phyloP scores from a whole-genome alignment of 1,140 invertebrate genomes.

The Dreissena rostriformis region DNA sequence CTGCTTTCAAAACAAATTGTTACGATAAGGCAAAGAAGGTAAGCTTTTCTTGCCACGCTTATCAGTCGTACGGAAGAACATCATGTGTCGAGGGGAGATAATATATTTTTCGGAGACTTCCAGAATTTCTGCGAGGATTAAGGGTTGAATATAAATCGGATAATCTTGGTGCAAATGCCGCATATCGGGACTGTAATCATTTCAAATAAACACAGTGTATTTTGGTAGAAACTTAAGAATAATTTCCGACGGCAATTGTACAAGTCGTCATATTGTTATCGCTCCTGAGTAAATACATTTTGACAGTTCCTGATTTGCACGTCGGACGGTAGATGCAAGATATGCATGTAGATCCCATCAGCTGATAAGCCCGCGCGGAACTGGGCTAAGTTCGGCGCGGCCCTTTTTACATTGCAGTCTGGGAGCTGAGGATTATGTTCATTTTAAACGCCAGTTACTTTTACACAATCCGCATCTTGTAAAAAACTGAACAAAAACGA shows the following conservation, averaged over 20 bases:
- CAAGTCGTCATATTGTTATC: neutral
- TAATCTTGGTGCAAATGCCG: conserved; percentile 22
- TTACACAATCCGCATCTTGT: no score
- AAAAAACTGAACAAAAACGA: no score
- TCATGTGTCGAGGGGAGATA: neutral
- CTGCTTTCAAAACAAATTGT: conserved; percentile 1
- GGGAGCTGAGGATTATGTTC: no score
- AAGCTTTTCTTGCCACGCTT: neutral
- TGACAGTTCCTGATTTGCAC: neutral
- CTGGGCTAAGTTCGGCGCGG: neutral
- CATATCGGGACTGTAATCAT: conserved; percentile 26
- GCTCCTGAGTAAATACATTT: conserved; percentile 1
- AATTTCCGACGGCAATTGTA: conserved; percentile 11
- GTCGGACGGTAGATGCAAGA: neutral
- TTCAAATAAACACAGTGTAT: conserved; percentile 29
- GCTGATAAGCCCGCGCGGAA: neutral
- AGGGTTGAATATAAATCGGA: conserved; percentile 10
- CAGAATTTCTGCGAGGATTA: neutral
- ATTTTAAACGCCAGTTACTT: no score
- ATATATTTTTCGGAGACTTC: neutral
- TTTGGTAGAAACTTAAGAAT: conserved; percentile 21
- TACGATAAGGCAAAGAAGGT: neutral
- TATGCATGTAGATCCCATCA: neutral
- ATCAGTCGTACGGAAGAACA: neutral
- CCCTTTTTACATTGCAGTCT: no score